Percentiles rank a stretch among this genome's conserved stretches.
These are phyloP conservation scores for Remorina albescens DNA, from an alignment of 2,797 vertebrate species.

Conservation along the genomic window DNA sequence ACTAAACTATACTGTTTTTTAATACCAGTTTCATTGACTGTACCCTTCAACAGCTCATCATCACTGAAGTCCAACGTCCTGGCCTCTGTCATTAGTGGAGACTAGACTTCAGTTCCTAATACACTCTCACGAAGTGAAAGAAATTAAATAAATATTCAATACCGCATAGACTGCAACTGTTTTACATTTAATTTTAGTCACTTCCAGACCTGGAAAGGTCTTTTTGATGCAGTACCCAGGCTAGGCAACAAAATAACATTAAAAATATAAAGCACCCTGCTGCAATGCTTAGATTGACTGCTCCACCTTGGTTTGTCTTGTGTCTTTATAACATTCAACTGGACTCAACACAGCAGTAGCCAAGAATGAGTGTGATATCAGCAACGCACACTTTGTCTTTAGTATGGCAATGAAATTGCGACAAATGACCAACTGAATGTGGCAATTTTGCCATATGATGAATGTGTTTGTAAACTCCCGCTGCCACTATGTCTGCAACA, in stretches of 20 bases:
- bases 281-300: not conserved
- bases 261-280: not conserved
- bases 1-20: too few species aligned
- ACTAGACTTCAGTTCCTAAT: not conserved
- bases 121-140: not conserved
- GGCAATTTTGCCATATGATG: not conserved
- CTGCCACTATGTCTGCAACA: too few species aligned
- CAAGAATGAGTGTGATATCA: not conserved
- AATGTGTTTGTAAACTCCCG: too few species aligned
- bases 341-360: not conserved
- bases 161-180: too few species aligned
- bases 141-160: too few species aligned
- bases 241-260: not conserved
- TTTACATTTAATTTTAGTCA: not conserved
- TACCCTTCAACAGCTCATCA: not conserved
- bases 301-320: not conserved
- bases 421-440: not conserved
- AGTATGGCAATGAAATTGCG: not conserved
- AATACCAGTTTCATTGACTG: too few species aligned
- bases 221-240: not conserved
- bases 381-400: not conserved
- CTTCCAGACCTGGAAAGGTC: not conserved
- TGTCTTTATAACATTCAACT: not conserved
- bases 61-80: not conserved
- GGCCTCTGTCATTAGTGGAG: too few species aligned